Evolutionary conservation across 1,140 invertebrate species (phyloP).

Genomic region (Argopecten irradians): DNA sequence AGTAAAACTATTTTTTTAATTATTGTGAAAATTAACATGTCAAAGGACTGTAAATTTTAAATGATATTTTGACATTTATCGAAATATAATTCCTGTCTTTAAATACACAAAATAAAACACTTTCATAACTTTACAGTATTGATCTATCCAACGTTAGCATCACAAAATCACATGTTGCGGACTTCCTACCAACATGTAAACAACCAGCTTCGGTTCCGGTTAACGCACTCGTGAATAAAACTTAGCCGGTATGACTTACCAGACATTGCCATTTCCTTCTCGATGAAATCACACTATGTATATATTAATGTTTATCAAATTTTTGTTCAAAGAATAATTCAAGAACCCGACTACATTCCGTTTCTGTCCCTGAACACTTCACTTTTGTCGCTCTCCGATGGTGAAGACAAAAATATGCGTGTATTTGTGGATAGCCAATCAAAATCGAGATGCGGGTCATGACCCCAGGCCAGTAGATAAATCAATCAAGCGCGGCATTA

Average conservation of each 20-base stretch:
- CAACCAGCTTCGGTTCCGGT: neutral
- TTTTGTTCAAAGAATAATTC: slow-evolving; percentile 1
- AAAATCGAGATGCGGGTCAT: neutral
- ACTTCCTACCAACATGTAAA: slow-evolving; percentile 21
- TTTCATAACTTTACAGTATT: too few species aligned
- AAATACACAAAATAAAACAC: too few species aligned
- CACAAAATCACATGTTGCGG: neutral
- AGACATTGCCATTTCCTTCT: neutral
- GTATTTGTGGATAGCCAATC: neutral
- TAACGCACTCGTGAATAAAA: neutral
- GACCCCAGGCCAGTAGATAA: neutral
- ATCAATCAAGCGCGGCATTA: slow-evolving; percentile 14
- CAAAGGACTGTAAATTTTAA: too few species aligned
- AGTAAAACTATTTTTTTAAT: too few species aligned
- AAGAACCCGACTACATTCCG: neutral
- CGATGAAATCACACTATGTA: neutral
- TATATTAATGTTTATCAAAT: neutral
- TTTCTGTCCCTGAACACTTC: neutral
- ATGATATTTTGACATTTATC: too few species aligned
- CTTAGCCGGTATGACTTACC: neutral
- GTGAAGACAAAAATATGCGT: slow-evolving; percentile 21
- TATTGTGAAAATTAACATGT: too few species aligned
- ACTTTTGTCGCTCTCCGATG: neutral
- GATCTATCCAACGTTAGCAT: too few species aligned
- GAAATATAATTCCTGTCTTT: too few species aligned